phyloP scores from a whole-genome alignment of 2,888 invertebrate species.

The Ormyrus labotus region DNA sequence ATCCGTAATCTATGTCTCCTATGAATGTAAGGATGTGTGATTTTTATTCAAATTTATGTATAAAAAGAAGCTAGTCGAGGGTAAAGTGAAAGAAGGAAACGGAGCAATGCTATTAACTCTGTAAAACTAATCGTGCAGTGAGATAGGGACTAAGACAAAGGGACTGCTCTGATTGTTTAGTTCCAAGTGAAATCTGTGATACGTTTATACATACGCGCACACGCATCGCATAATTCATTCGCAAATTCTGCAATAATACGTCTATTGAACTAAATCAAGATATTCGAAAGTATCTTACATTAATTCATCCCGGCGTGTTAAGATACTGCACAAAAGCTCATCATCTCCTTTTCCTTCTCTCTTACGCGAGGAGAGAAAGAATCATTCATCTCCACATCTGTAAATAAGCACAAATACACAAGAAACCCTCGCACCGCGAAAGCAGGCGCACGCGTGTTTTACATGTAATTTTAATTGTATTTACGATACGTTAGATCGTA shows the following conservation, averaged over 20 bases:
- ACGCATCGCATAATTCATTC: constrained; percentile 16
- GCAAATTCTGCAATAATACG: neutral
- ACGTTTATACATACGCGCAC: constrained; percentile 61
- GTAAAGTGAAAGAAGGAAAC: neutral
- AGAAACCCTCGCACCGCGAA: too few relatives aligned
- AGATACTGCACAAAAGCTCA: neutral
- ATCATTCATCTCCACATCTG: neutral
- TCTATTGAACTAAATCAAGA: neutral
- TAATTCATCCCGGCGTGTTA: neutral
- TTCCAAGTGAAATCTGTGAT: constrained; percentile 71
- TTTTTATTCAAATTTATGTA: too few relatives aligned
- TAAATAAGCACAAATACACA: too few relatives aligned
- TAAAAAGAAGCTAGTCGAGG: neutral
- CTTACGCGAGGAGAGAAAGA: too few relatives aligned
- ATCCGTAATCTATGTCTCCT: neutral
- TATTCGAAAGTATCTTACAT: neutral
- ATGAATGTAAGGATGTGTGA: too few relatives aligned
- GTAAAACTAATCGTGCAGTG: neutral
- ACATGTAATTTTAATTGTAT: too few relatives aligned
- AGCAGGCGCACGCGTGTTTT: too few relatives aligned
- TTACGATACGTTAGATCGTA: constrained; percentile 36
- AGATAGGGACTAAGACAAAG: neutral
- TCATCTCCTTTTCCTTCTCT: neutral
- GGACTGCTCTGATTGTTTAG: constrained; percentile 60
- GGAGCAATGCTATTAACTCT: too few relatives aligned